These are phyloP conservation scores for Melanerpes formicivorus DNA, from an alignment of 2,113 vertebrate genomes.

Conservation along the genomic window DNA sequence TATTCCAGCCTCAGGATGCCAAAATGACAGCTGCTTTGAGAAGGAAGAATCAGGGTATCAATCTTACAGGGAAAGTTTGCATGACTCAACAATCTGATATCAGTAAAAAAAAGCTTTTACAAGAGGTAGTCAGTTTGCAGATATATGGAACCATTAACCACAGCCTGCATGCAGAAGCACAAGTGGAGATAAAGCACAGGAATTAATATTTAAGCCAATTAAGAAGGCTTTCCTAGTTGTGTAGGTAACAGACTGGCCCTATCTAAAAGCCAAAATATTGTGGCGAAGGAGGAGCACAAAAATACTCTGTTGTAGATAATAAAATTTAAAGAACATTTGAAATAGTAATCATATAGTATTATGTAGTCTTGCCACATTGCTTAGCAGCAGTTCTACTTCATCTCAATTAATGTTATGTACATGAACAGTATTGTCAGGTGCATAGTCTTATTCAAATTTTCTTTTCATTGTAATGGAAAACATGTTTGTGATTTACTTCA, in stretches of 20 bases:
- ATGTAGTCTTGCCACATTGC: neutral
- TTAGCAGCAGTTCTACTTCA: neutral
- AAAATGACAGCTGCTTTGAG: conserved; percentile 38
- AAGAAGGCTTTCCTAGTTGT: neutral
- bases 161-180: neutral
- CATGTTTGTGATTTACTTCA: neutral
- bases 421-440: neutral
- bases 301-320: neutral
- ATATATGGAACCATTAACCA: neutral
- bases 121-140: neutral
- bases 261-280: neutral
- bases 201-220: neutral
- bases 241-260: neutral
- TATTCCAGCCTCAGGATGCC: conserved; percentile 6
- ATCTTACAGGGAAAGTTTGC: neutral
- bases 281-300: neutral
- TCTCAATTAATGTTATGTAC: neutral
- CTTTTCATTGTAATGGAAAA: neutral
- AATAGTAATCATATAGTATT: neutral
- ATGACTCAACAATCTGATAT: neutral
- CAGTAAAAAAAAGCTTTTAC: neutral
- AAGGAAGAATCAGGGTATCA: conserved; percentile 2
- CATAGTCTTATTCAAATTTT: neutral
- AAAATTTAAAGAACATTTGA: neutral
- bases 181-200: neutral